Percentiles rank a stretch among this genome's conserved stretches.
phyloP scores from a whole-genome alignment of 2,113 vertebrate species.

The Mesoclemmys tuberculata region DNA sequence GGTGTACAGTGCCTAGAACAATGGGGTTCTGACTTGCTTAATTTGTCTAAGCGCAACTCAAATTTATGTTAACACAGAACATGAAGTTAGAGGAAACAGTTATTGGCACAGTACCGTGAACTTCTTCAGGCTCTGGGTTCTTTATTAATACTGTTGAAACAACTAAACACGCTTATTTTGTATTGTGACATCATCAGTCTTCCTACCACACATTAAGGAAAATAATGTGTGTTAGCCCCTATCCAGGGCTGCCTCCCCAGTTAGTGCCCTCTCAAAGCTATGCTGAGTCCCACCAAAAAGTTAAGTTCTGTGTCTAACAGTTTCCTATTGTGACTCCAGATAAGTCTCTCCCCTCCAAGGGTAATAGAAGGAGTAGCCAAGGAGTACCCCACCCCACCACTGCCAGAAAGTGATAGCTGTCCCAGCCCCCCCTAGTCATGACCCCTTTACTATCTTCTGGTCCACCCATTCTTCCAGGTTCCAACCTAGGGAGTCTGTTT shows the following conservation, averaged over 20 bases:
- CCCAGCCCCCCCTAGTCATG: not conserved
- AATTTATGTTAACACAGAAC: not conserved
- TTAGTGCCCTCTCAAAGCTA: not conserved
- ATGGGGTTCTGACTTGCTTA: not conserved
- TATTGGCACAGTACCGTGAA: constrained; percentile 11
- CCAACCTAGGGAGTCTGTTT: not conserved
- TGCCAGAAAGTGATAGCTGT: not conserved
- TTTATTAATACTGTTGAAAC: not conserved
- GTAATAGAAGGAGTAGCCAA: no score
- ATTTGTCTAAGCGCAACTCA: not conserved
- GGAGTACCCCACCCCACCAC: no score
- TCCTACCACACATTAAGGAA: not conserved
- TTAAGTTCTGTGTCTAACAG: not conserved
- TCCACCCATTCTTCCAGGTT: not conserved
- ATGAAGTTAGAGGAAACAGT: constrained; percentile 9
- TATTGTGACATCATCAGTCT: not conserved
- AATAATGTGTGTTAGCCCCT: not conserved
- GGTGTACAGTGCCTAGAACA: not conserved
- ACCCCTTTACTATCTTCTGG: not conserved
- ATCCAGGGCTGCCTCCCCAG: not conserved
- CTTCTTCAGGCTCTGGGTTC: not conserved
- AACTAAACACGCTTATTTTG: not conserved
- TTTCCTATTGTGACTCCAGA: not conserved
- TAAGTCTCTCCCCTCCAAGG: not conserved
- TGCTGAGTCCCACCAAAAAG: not conserved